Evolutionary conservation across 2,888 invertebrate species (phyloP), one percentile per base, ranked within the genome.

Genomic region (Agapetus fuscipes): DNA sequence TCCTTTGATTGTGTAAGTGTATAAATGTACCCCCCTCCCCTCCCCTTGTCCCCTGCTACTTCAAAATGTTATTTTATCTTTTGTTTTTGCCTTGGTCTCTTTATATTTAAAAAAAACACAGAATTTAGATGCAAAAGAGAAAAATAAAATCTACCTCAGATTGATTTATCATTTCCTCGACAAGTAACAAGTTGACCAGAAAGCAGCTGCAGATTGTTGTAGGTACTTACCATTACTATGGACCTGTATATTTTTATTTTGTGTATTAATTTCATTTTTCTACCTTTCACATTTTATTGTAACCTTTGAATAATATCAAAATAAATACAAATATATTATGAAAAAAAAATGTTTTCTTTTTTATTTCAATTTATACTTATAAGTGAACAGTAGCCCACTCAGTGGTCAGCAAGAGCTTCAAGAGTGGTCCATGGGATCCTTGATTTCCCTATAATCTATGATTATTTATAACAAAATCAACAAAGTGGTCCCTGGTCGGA

Each of bases 121-220:
- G 33, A 33, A 27, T 30, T 30, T 17, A 34, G 14, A 29, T 17
- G n/a, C 16, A 33, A 17, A 13, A 17, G 28, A 32, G 39, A 29
- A 35, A 33, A 34, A 42, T 58, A 65, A 64, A 58, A 69, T 66
- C 70, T 70, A 70, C 70, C 70, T 70, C 70, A 70, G n/a, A 61
- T 66, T 69, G 60, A 64, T 68, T 69, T 68, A 67, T 65, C 66
- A 66, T 65, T 64, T 61, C 57, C 68, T 67, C 62, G 66, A 66
- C n/a, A n/a, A n/a, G n/a, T n/a, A n/a, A n/a, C n/a, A n/a, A n/a
- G n/a, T n/a, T n/a, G n/a, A n/a, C n/a, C n/a, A n/a, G n/a, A n/a
- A n/a, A n/a, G n/a, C n/a, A n/a, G n/a, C n/a, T n/a, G n/a, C n/a
- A n/a, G n/a, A n/a, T n/a, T n/a, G n/a, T n/a, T n/a, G n/a, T n/a